A percentile compares a stretch with the other conserved stretches of the same genome.
These are phyloP conservation scores for Dendroctonus valens DNA, from an alignment of 1,140 invertebrate genomes.

Conservation along the genomic window DNA sequence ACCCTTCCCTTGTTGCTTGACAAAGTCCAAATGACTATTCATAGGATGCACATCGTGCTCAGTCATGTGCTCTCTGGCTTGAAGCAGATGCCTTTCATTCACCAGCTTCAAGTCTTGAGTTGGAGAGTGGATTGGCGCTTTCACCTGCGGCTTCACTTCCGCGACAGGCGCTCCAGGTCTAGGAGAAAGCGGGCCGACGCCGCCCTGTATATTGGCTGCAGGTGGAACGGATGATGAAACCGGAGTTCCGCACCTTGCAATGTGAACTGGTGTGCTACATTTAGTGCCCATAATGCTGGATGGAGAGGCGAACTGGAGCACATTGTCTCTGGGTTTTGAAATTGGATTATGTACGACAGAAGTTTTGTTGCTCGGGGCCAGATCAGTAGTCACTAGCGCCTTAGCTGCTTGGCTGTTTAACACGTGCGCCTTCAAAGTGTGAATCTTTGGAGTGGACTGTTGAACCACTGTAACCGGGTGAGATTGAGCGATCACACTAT, in stretches of 20 bases:
- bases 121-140: slow-evolving; percentile 48
- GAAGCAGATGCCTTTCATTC: slow-evolving; percentile 41
- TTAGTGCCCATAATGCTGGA: slow-evolving; percentile 18
- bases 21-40: neutral
- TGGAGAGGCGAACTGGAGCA: slow-evolving; percentile 5
- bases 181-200: slow-evolving; percentile 41
- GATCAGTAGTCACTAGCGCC: slow-evolving; percentile 39
- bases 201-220: slow-evolving; percentile 4
- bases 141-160: slow-evolving; percentile 34
- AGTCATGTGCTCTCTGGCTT: slow-evolving; percentile 33
- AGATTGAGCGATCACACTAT: slow-evolving; percentile 32
- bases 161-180: slow-evolving; percentile 36
- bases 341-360: neutral
- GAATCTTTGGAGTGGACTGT: slow-evolving; percentile 46
- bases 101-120: slow-evolving; percentile 28
- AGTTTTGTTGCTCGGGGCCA: slow-evolving; percentile 7
- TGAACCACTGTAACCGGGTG: slow-evolving; percentile 32
- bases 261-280: slow-evolving; percentile 15
- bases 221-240: slow-evolving; percentile 14
- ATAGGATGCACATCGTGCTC: too few species aligned
- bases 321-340: slow-evolving; percentile 2
- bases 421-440: slow-evolving; percentile 59
- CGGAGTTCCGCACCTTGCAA: slow-evolving; percentile 16
- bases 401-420: slow-evolving; percentile 48
- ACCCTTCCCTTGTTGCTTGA: slow-evolving; percentile 40